A percentile compares a stretch with the other conserved stretches of the same genome.
Evolutionary conservation across 2,113 vertebrate genomes (phyloP).

Genomic region (Lasiurus cinereus): DNA sequence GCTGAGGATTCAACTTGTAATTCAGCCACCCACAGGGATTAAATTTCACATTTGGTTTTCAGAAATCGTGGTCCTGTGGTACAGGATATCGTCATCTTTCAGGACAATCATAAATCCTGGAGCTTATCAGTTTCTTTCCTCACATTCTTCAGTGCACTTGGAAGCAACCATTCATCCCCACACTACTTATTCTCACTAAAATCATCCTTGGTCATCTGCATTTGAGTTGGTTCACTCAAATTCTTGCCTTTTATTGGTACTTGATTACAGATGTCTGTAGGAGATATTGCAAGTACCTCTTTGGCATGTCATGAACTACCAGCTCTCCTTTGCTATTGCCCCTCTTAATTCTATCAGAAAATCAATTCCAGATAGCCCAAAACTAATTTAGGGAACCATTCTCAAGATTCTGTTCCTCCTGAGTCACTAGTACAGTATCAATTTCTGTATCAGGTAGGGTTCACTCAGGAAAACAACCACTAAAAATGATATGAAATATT

Average conservation of each 20-base stretch:
- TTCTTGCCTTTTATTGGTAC: not conserved
- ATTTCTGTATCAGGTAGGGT: not conserved
- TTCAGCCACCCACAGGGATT: not conserved
- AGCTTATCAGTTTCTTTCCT: not conserved
- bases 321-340: not conserved
- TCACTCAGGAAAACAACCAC: not conserved
- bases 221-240: not conserved
- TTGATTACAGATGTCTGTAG: not conserved
- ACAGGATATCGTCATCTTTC: constrained; percentile 6
- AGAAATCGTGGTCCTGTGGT: not conserved
- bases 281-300: not conserved
- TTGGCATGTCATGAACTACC: not conserved
- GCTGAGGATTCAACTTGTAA: not conserved
- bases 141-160: not conserved
- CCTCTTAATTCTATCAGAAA: not conserved
- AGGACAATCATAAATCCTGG: not conserved
- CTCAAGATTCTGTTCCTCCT: not conserved
- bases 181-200: not conserved
- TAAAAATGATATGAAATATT: not conserved
- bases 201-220: not conserved
- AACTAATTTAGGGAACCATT: not conserved
- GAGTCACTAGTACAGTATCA: not conserved
- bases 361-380: not conserved
- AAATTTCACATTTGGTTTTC: constrained; percentile 8
- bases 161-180: not conserved